Evolutionary conservation across 1,140 invertebrate species (phyloP).

Genomic region (Nasonia giraulti): DNA sequence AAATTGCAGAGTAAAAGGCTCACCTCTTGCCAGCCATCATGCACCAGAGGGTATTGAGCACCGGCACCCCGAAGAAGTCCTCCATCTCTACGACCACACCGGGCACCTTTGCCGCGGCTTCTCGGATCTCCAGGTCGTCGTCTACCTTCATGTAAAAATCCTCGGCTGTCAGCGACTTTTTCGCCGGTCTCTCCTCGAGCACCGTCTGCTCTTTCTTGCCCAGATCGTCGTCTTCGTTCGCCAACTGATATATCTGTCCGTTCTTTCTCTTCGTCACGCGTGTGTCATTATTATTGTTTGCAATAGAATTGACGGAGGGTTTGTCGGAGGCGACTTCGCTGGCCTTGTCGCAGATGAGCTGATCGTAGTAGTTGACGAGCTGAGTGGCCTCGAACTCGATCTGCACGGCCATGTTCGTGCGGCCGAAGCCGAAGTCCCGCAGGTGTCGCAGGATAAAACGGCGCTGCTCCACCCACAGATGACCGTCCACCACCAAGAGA

Average conservation of each 20-base stretch:
- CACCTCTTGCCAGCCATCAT: conserved; percentile 87
- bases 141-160: conserved; percentile 68
- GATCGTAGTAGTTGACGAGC: conserved; percentile 76
- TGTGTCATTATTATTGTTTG: not conserved
- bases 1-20: conserved; percentile 37
- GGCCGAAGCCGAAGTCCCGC: conserved; percentile 88
- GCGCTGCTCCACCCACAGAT: conserved; percentile 89
- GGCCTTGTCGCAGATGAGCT: conserved; percentile 61
- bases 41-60: conserved; percentile 90
- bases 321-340: not conserved
- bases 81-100: conserved; percentile 78
- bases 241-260: conserved; percentile 63
- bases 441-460: conserved; percentile 86
- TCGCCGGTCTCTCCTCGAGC: conserved; percentile 51
- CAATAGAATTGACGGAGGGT: too few relatives aligned
- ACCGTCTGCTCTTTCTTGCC: conserved; percentile 44
- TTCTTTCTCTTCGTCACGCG: conserved; percentile 45
- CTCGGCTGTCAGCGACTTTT: conserved; percentile 59
- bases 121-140: conserved; percentile 62
- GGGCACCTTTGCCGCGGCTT: conserved; percentile 57
- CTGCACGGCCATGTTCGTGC: conserved; percentile 82
- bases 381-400: conserved; percentile 81
- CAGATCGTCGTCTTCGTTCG: conserved; percentile 35
- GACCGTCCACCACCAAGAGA: conserved; percentile 83
- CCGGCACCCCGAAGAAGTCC: conserved; percentile 83